phyloP scores from a whole-genome alignment of 2,113 vertebrate species.

The Rissa tridactyla region DNA sequence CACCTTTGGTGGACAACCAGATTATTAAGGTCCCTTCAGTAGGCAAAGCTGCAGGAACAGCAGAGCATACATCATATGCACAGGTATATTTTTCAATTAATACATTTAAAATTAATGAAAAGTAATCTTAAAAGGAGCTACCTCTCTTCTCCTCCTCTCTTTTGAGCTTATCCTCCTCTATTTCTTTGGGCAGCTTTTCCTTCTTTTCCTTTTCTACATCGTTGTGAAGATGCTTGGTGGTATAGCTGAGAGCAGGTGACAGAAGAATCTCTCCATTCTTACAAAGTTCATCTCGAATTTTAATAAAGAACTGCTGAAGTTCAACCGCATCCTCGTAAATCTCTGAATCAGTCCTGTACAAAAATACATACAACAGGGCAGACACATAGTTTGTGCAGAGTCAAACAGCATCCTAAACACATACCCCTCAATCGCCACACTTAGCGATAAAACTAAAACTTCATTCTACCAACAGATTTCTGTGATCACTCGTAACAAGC shows the following conservation, averaged over 20 bases:
- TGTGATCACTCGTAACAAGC: background rate
- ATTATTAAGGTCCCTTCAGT: background rate
- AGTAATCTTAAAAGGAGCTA: constrained; percentile 56
- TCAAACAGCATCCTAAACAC: background rate
- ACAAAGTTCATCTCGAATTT: constrained; percentile 95
- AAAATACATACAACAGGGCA: background rate
- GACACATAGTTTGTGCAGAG: background rate
- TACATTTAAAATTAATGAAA: background rate
- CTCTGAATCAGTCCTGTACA: constrained; percentile 93
- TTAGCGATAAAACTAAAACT: background rate
- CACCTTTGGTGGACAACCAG: background rate
- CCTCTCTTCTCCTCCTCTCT: constrained; percentile 97
- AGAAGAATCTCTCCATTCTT: constrained; percentile 98
- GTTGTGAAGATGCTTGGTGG: constrained; percentile 93
- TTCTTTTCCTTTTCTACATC: constrained; percentile 99
- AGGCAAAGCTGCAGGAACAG: background rate
- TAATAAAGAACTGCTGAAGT: constrained; percentile 97
- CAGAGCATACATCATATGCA: background rate
- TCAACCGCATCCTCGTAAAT: constrained; percentile 98
- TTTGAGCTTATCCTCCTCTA: constrained; percentile 96
- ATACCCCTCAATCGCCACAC: background rate
- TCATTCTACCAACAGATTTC: background rate
- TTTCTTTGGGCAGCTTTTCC: constrained; percentile 94
- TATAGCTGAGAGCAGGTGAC: constrained; percentile 95
- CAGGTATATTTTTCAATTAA: background rate